phyloP scores from a whole-genome alignment of 1,140 invertebrate species.

The Philaenus spumarius region DNA sequence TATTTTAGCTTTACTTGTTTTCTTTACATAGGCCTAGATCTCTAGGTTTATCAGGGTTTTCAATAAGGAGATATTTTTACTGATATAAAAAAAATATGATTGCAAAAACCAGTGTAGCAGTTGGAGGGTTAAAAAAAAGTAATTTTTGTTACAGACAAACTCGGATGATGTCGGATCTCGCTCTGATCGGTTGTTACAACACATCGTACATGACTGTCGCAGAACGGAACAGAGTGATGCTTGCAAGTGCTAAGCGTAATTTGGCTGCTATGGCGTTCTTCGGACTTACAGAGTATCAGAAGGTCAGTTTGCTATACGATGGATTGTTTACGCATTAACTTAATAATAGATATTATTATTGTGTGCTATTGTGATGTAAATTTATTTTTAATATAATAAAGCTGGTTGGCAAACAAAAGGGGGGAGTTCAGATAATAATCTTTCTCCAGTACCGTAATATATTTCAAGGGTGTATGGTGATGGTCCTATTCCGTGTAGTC shows the following conservation, averaged over 20 bases:
- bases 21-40: no score
- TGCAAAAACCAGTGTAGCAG: not conserved
- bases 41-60: not conserved
- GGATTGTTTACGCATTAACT: no score
- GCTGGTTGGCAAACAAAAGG: no score
- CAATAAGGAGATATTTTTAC: no score
- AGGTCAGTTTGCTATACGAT: conserved; percentile 45
- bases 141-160: conserved; percentile 64
- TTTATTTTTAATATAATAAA: no score
- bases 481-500: no score
- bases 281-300: conserved; percentile 92
- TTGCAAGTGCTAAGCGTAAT: conserved; percentile 93
- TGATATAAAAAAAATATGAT: not conserved
- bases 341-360: no score
- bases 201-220: conserved; percentile 59
- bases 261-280: conserved; percentile 93
- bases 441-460: no score
- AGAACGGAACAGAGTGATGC: conserved; percentile 70
- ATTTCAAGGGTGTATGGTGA: no score
- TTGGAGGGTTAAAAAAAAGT: not conserved
- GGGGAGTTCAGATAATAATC: no score
- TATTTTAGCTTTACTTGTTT: no score
- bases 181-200: conserved; percentile 93
- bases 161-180: conserved; percentile 93
- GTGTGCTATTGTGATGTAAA: no score